phyloP scores from a whole-genome alignment of 92 coral and sea anemone genomes.

The Phenganax stokvisi region DNA sequence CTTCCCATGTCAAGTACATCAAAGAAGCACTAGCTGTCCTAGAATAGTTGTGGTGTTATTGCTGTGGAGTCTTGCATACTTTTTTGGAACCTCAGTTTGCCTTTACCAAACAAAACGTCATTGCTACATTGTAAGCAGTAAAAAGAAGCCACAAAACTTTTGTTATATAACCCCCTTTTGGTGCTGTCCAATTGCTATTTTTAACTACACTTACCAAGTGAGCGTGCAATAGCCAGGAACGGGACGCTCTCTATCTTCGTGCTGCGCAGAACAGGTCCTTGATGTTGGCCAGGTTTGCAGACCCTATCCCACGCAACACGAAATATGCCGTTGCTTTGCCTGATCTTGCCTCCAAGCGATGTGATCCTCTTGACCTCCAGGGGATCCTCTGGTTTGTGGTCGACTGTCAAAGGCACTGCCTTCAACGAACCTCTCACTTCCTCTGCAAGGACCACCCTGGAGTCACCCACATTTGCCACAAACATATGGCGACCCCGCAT shows the following conservation, averaged over 20 bases:
- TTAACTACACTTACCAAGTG: slow-evolving; percentile 63
- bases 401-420: slow-evolving; percentile 72
- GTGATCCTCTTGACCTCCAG: slow-evolving; percentile 79
- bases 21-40: background rate
- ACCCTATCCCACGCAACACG: slow-evolving; percentile 98
- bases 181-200: too few relatives aligned
- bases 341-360: slow-evolving; percentile 77
- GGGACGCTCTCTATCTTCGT: slow-evolving; percentile 85
- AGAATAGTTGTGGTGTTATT: too few relatives aligned
- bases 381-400: slow-evolving; percentile 93
- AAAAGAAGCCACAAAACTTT: too few relatives aligned
- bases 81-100: too few relatives aligned
- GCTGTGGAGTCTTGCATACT: too few relatives aligned
- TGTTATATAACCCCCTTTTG: too few relatives aligned
- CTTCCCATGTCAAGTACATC: background rate
- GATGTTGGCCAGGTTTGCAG: slow-evolving; percentile 55
- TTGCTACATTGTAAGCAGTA: too few relatives aligned
- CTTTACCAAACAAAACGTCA: too few relatives aligned
- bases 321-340: slow-evolving; percentile 79
- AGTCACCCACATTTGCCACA: slow-evolving; percentile 94
- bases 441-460: slow-evolving; percentile 74
- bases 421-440: slow-evolving; percentile 52
- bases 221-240: slow-evolving; percentile 84
- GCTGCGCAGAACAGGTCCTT: slow-evolving; percentile 91
- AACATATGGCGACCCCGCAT: slow-evolving; percentile 78